Evolutionary conservation across 2,113 vertebrate species (phyloP), one percentile per base, ranked within the genome.

Genomic region (Pipa parva): DNA sequence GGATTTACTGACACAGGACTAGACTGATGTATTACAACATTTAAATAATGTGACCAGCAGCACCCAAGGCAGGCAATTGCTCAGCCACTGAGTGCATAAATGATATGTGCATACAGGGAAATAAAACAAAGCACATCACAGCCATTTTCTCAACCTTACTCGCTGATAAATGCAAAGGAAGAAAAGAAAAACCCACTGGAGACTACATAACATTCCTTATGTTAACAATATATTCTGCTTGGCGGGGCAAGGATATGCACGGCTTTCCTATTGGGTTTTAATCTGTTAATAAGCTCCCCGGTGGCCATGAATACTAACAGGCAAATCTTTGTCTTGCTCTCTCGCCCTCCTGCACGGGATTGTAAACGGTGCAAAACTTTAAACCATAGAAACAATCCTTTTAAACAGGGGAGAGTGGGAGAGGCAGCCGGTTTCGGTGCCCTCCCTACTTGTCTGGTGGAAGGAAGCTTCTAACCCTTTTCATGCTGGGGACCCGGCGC

Each of bases 401-500:
- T 3, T 5, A 46, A 49, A 3, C n/a, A 46, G 5, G 18, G 25
- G 20, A 29, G 17, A 18, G 1, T 11, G 13, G n/a, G n/a, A n/a
- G n/a, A n/a, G n/a, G n/a, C n/a, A n/a, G 27, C 12, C n/a, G 45
- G 12, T 59, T 58, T 20, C 26, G 3, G 64, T 11, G 52, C 56
- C 64, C 64, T 59, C 64, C 28, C 64, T 18, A 25, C 55, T 31
- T 6, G 1, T 28, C 37, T 66, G 60, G 75, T 42, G 12, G 2
- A 42, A 18, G 17, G 39, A 15, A 4, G 15, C 84, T 80, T 84
- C 74, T 80, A 81, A 73, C 77, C 76, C 65, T 29, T 20, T 22
- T 10, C 49, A 26, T n/a, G 63, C 45, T 60, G 6, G 26, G 52
- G 52, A 55, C 52, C 52, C 36, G 33, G 20, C 60, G 28, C 28